Evolutionary conservation across 2,113 vertebrate species (phyloP).

Genomic region (Mustela nigripes): DNA sequence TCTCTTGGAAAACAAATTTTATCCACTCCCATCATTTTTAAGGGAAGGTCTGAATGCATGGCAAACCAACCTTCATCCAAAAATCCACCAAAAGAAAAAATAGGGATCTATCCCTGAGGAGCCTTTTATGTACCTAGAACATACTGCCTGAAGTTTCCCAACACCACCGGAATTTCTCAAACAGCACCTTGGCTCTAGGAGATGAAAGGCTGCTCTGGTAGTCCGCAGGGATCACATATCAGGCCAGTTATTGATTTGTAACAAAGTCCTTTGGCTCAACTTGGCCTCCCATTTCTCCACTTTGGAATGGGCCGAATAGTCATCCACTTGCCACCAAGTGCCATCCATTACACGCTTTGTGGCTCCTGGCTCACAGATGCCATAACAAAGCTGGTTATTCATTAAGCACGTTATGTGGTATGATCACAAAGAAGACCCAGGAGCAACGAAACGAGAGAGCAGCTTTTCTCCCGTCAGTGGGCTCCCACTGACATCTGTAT

Average conservation of each 20-base stretch:
- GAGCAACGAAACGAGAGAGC: neutral
- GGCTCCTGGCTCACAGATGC: neutral
- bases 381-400: neutral
- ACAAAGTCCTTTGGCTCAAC: neutral
- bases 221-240: neutral
- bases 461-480: neutral
- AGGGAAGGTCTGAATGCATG: neutral
- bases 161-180: neutral
- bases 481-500: neutral
- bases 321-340: neutral
- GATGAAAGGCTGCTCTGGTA: neutral
- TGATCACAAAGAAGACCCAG: neutral
- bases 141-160: neutral
- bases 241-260: neutral
- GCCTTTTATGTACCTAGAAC: neutral
- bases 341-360: neutral
- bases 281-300: neutral
- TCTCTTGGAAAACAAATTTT: neutral
- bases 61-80: neutral
- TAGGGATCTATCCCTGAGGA: neutral
- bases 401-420: neutral
- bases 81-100: slow-evolving; percentile 2
- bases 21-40: neutral
- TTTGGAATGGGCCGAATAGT: neutral
- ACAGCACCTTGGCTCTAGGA: neutral